A percentile compares a stretch with the other conserved stretches of the same genome.
These are phyloP conservation scores for Lutjanus argentimaculatus DNA, from an alignment of 2,797 vertebrate genomes.

Conservation along the genomic window DNA sequence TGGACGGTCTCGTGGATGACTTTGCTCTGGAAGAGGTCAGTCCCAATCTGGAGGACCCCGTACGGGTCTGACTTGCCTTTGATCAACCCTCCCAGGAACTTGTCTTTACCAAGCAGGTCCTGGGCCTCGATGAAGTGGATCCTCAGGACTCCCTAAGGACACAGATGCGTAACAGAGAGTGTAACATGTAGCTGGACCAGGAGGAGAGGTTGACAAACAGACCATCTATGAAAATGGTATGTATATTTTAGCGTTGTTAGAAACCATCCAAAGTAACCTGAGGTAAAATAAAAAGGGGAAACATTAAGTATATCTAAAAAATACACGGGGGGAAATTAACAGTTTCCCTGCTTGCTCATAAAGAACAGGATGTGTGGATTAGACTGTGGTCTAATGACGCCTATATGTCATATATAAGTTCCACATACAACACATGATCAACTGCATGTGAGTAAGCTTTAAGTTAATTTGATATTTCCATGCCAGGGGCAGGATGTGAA, in stretches of 20 bases:
- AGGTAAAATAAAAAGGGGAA: neutral
- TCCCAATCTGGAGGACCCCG: conserved; percentile 90
- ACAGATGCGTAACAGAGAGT: neutral
- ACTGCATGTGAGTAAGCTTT: neutral
- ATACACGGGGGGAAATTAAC: neutral
- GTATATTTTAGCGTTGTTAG: neutral
- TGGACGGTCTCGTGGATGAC: conserved; percentile 92
- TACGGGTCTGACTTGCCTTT: conserved; percentile 98
- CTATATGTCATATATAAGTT: neutral
- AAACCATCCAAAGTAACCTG: neutral
- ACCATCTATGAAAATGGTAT: neutral
- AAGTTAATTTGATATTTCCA: neutral
- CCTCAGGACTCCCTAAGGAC: conserved; percentile 90
- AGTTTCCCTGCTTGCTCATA: neutral
- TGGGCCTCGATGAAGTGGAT: conserved; percentile 96
- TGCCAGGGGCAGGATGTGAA: neutral
- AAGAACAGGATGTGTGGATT: neutral
- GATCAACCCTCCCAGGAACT: conserved; percentile 92
- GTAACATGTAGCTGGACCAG: neutral
- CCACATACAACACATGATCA: too few relatives aligned
- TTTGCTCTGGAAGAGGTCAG: conserved; percentile 92
- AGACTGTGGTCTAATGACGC: neutral
- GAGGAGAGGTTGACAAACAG: neutral
- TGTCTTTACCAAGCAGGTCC: conserved; percentile 93
- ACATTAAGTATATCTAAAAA: neutral